These are phyloP conservation scores for Hirundichthys speculiger DNA, from an alignment of 2,113 vertebrate species.

Conservation along the genomic window DNA sequence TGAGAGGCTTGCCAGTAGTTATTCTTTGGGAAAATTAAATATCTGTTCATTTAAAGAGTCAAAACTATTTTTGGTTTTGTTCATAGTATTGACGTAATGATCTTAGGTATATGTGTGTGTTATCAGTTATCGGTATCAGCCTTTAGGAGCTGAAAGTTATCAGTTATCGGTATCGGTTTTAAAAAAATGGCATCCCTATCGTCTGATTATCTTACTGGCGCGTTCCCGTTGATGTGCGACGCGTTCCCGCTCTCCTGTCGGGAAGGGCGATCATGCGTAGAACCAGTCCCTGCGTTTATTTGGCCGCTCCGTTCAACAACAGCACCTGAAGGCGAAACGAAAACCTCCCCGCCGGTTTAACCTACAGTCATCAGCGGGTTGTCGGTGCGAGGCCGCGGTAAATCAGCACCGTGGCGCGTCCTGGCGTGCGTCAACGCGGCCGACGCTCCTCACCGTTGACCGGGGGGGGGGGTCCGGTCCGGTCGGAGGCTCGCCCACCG, in stretches of 20 bases:
- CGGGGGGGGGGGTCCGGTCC: no score
- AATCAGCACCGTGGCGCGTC: slow-evolving; percentile 39
- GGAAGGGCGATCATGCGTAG: slow-evolving; percentile 47
- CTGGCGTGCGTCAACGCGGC: slow-evolving; percentile 18
- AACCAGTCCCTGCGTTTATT: slow-evolving; percentile 49
- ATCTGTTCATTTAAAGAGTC: no score
- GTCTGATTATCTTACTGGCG: no score
- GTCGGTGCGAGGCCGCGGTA: slow-evolving; percentile 36
- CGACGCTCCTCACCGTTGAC: slow-evolving; percentile 57
- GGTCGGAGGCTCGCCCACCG: slow-evolving; percentile 55
- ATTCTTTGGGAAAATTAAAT: no score
- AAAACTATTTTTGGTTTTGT: no score
- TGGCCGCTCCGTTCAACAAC: slow-evolving; percentile 39
- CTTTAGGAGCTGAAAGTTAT: no score
- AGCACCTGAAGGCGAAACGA: slow-evolving; percentile 15
- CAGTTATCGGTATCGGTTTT: no score
- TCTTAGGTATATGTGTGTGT: no score
- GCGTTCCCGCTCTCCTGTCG: slow-evolving; percentile 33
- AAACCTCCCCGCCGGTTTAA: slow-evolving; percentile 28
- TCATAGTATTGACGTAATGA: no score
- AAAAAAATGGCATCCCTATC: no score
- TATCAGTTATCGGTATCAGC: no score
- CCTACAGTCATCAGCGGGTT: slow-evolving; percentile 41
- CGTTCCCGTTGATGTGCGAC: slow-evolving; percentile 58
- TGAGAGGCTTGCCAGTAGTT: no score